Percentiles rank a stretch among this genome's conserved stretches.
Conservation (phyloP, 1,140 invertebrate genomes). For the Drosophila erecta region DNA sequence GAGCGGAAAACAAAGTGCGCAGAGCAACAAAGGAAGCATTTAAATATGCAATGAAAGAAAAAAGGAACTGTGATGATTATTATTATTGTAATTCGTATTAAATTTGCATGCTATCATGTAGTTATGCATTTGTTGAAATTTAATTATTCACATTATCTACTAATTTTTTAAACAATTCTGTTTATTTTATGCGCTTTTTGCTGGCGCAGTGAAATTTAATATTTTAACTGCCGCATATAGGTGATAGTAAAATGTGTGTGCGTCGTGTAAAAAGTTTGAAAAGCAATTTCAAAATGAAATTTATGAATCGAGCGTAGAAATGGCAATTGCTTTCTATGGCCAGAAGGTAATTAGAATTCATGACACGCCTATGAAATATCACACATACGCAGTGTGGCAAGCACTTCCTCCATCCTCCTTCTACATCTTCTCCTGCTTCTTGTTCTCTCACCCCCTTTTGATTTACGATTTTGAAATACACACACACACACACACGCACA, state of each 20-base stretch:
- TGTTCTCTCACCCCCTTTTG: conserved; percentile 31
- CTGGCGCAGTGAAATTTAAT: conserved; percentile 30
- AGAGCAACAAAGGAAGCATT: conserved; percentile 42
- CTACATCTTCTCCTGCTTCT: neutral
- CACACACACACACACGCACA: conserved; percentile 6
- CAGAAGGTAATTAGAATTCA: conserved; percentile 81
- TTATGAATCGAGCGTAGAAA: conserved; percentile 61
- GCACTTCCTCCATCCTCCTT: neutral
- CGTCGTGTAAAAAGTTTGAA: conserved; percentile 47
- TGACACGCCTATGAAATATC: conserved; percentile 81
- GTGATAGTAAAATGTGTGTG: conserved; percentile 10
- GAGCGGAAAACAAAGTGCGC: conserved; percentile 2
- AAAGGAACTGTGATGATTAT: conserved; percentile 18
- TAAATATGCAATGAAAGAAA: conserved; percentile 42
- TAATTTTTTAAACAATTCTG: conserved; percentile 61
- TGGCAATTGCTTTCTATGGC: conserved; percentile 40
- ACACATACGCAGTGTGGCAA: conserved; percentile 76
- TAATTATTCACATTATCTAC: conserved; percentile 69
- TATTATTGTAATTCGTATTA: conserved; percentile 40
- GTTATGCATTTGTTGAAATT: conserved; percentile 54
- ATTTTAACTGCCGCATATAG: conserved; percentile 21
- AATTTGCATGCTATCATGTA: conserved; percentile 54
- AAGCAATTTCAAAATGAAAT: conserved; percentile 70
- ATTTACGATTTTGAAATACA: conserved; percentile 79
- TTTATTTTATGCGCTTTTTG: conserved; percentile 35